Base-by-base conservation (phyloP, 2,888 invertebrate species). In the Mimumesa dahlbomi region DNA sequence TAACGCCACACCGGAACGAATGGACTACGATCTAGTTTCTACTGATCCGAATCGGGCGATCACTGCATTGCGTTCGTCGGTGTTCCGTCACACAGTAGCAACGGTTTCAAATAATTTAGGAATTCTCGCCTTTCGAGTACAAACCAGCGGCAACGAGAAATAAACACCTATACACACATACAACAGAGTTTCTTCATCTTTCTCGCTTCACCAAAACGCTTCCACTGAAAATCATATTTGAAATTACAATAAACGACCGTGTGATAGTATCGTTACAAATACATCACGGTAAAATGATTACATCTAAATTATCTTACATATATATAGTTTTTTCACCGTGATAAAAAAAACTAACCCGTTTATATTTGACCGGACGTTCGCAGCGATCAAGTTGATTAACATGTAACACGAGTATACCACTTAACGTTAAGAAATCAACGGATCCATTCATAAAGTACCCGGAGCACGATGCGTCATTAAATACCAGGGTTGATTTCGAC, bases 21-120 rank as follows among this genome's bases (percentile, higher is more conserved):
- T 76, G 61, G 57, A 43, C 58, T 6, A 59, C 66, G 76, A 69
- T 75, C 76, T 63, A 73, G 69, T 69, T 73, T 67, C 69, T 52
- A 75, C 46, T 50, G 76, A 75, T 73, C 66, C 67, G 75, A 73
- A 69, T 73, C 76, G 69, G 31, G 36, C 40, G 56, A 59, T 48
- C 66, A 53, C n/a, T 34, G 52, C 64, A 57, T 46, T 40, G 45
- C 62, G 49, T 54, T 50, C 48, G 25, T 58, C 58, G 54, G 13
- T 36, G 36, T 45, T 14, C 43, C 48, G 38, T 40, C 45, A 48
- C 34, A 2, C 21, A 43, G 49, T 18, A 18, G 54, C 38, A 52
- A 59, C 53, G 38, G 43, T 66, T 46, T 52, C 34, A 14, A 25
- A 53, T 42, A 42, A n/a, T 38, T 36, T 34, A 18, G 31, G 52